Evolutionary conservation across 1,140 invertebrate species (phyloP), one percentile per base, ranked within the genome.

Genomic region (Pomacea maculata): DNA sequence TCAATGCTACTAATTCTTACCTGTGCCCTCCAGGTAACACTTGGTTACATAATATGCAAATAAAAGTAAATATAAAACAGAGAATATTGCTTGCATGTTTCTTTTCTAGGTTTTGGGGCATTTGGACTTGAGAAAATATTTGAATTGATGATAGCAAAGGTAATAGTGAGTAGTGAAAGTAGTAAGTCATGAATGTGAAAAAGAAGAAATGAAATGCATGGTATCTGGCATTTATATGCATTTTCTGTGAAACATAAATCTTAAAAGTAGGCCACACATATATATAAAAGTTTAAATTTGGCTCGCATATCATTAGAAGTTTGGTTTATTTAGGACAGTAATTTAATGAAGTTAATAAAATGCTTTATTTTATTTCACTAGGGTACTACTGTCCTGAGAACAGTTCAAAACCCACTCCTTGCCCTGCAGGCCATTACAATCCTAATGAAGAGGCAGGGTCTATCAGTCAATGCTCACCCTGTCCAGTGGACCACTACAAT

Each of bases 371-470:
- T 29, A 64, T 55, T 64, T 63, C 61, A 83, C 12, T 81, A 90
- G 89, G 89, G 73, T 88, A 90, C 82, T 90, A 90, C 82, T 90
- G 89, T 75, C 87, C 87, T 19, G 70, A 84, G 68, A 80, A 78
- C 63, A 87, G 86, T 78, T 83, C 83, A 3, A 54, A 73, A 14
- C 83, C 87, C 0, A 85, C 84, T 34, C 83, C 86, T 9, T 89
- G 88, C 79, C 87, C 87, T 10, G 73, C 72, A 12, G 88, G 88
- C n/a, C 81, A 80, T 19, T 89, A 85, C 84, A 87, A 88, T 72
- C 74, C 84, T 54, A 61, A 80, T 11, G 64, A 84, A 15, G 83
- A 85, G 34, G 85, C 65, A 19, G 85, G 83, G 21, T 86, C 85
- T 71, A 55, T 86, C 14, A 65, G 19, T 34, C 85, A 89, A 76